phyloP scores from a whole-genome alignment of 2,113 vertebrate genomes.

The Ceuthmochares aereus region DNA sequence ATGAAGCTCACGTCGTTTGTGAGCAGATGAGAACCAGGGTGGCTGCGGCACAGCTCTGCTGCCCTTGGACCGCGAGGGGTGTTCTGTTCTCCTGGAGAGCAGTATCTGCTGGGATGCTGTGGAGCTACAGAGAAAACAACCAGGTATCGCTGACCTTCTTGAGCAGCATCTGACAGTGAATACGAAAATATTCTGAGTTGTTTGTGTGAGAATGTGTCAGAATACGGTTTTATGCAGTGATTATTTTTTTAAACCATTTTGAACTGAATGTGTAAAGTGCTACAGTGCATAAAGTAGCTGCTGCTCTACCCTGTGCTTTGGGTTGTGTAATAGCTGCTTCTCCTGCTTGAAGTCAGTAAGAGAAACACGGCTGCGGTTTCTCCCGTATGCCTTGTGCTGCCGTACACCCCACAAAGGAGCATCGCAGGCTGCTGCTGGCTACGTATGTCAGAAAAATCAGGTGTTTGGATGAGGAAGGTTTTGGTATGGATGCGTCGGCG shows the following conservation, averaged over 20 bases:
- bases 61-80: not conserved
- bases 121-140: not conserved
- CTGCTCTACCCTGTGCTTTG: not conserved
- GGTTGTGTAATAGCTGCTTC: not conserved
- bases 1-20: rapidly evolving
- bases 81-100: not conserved
- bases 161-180: not conserved
- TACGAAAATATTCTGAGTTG: not conserved
- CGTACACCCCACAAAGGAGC: not conserved
- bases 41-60: not conserved
- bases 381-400: not conserved
- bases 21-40: not conserved
- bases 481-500: not conserved
- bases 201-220: not conserved
- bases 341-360: not conserved
- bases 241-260: not conserved
- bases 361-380: conserved; percentile 1
- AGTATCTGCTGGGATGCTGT: not conserved
- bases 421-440: not conserved
- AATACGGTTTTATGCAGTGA: not conserved
- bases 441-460: not conserved
- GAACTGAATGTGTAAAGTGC: not conserved
- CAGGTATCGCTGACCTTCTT: not conserved
- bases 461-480: not conserved
- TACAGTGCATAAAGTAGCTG: not conserved